A percentile compares a stretch with the other conserved stretches of the same genome.
phyloP scores from a whole-genome alignment of 2,888 invertebrate genomes.

The Trissolcus brochymenae region DNA sequence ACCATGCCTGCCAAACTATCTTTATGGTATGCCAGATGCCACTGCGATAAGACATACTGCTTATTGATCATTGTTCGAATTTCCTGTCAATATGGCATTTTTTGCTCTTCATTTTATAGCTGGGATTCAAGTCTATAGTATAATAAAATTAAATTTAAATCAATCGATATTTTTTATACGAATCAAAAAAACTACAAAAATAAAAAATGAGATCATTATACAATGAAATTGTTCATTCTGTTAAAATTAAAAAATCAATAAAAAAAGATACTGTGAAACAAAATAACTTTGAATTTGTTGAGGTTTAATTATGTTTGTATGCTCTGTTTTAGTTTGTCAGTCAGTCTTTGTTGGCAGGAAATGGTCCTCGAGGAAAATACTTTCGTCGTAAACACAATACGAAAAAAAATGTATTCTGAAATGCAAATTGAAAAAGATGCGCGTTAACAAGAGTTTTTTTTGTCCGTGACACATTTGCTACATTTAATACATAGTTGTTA shows the following conservation, averaged over 20 bases:
- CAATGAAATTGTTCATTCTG: too few relatives aligned
- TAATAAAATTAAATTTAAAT: not conserved
- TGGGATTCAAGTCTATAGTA: not conserved
- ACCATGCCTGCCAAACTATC: conserved; percentile 73
- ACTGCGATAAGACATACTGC: conserved; percentile 60
- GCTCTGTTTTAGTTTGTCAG: not conserved
- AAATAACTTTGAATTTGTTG: not conserved
- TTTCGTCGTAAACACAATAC: conserved; percentile 11
- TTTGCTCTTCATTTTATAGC: not conserved
- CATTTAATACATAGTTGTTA: conserved; percentile 38
- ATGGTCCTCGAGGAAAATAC: conserved; percentile 40
- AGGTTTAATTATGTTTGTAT: not conserved
- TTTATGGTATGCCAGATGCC: conserved; percentile 72
- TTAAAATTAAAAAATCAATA: too few relatives aligned
- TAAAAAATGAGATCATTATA: not conserved
- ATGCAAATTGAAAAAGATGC: conserved; percentile 17
- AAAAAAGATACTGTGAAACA: not conserved
- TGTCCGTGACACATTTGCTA: conserved; percentile 32
- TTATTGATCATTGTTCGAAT: conserved; percentile 28
- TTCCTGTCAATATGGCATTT: conserved; percentile 27
- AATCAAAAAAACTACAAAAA: not conserved
- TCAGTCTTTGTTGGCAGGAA: conserved; percentile 29
- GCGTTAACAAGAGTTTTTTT: conserved; percentile 24
- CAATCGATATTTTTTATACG: not conserved
- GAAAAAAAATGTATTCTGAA: conserved; percentile 9